Conservation (phyloP, 2,888 invertebrate genomes). For the Prosapia bicincta region DNA sequence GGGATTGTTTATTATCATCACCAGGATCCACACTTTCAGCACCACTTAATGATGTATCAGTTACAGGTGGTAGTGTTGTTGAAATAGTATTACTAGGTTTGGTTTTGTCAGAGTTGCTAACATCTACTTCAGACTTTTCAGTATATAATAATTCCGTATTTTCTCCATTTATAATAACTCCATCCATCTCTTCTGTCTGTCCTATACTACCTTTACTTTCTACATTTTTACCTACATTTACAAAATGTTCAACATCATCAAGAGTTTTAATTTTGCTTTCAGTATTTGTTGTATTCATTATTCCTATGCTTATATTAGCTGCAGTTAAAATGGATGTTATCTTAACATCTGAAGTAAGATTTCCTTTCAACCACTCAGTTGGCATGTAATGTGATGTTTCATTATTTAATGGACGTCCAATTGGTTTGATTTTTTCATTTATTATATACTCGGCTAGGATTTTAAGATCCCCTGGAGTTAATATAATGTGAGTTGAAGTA, state of each 20-base stretch:
- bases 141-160: neutral
- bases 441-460: constrained; percentile 36
- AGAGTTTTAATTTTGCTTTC: neutral
- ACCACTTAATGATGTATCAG: neutral
- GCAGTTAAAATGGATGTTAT: constrained; percentile 19
- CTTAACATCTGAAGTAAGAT: constrained; percentile 18
- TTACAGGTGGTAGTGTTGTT: neutral
- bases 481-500: constrained; percentile 28
- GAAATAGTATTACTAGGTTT: neutral
- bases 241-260: neutral
- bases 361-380: constrained; percentile 12
- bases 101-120: no score
- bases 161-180: neutral
- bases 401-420: neutral
- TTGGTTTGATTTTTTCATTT: constrained; percentile 35
- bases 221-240: neutral
- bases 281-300: constrained; percentile 7
- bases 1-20: neutral
- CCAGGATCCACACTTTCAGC: neutral
- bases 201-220: neutral
- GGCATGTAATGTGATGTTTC: constrained; percentile 4
- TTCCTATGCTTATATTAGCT: constrained; percentile 13
- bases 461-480: constrained; percentile 36
- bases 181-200: neutral
- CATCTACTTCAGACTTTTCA: no score